Conservation (phyloP, 2,113 vertebrate species). For the Atractosteus spatula region DNA sequence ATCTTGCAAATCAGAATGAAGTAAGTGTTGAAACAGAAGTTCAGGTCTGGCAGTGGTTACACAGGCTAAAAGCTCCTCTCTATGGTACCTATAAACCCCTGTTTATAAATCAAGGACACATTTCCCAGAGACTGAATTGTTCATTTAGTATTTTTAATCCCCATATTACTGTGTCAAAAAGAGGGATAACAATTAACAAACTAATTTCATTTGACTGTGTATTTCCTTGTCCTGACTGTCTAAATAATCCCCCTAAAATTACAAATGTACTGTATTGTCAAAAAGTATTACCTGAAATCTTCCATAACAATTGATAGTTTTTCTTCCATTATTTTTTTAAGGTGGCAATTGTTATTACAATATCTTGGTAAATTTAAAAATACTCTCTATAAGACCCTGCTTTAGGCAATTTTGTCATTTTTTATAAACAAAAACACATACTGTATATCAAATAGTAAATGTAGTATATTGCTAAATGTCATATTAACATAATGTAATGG, state of each 20-base stretch:
- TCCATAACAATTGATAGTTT: no score
- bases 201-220: not conserved
- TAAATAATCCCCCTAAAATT: not conserved
- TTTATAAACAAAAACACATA: no score
- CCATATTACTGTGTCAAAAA: not conserved
- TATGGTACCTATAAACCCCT: conserved; percentile 5
- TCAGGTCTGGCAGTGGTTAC: conserved; percentile 10
- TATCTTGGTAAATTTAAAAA: no score
- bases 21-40: conserved; percentile 6
- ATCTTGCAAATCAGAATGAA: conserved; percentile 19
- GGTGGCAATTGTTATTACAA: no score
- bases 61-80: conserved; percentile 11
- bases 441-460: no score
- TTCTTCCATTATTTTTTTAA: no score
- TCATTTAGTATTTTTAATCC: not conserved
- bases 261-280: no score
- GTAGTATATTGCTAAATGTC: no score
- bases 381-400: no score
- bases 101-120: conserved; percentile 8
- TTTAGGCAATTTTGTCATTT: no score
- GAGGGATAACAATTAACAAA: not conserved
- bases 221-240: not conserved
- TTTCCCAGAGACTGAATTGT: conserved; percentile 1
- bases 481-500: no score
- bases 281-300: no score